Evolutionary conservation across 2,113 vertebrate genomes (phyloP).

Genomic region (Crotalus viridis): DNA sequence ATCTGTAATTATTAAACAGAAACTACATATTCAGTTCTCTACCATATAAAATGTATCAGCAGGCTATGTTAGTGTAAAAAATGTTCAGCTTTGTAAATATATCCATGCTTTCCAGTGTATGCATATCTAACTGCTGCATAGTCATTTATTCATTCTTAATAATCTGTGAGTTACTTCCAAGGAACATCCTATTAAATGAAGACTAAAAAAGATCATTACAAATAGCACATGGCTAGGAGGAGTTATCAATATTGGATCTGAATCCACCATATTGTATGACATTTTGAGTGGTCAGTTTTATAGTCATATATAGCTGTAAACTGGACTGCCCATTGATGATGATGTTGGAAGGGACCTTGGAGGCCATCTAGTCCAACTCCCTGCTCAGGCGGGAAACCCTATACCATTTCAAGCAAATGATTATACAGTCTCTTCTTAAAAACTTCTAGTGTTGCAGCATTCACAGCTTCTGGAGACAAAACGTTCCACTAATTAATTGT

Average conservation of each 20-base stretch:
- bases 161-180: not conserved
- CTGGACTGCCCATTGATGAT: not conserved
- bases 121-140: not conserved
- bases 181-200: not conserved
- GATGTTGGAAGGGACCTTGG: no score
- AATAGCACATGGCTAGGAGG: not conserved
- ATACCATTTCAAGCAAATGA: no score
- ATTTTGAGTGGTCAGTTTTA: not conserved
- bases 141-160: not conserved
- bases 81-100: not conserved
- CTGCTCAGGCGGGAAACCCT: no score
- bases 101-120: not conserved
- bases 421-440: no score
- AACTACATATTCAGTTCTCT: conserved; percentile 7
- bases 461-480: no score
- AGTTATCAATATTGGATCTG: not conserved
- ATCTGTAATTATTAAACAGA: not conserved
- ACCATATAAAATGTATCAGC: not conserved
- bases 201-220: not conserved
- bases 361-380: no score
- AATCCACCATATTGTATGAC: not conserved
- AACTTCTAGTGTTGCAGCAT: no score
- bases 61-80: not conserved
- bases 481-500: no score
- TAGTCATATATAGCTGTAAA: not conserved